Evolutionary conservation across 1,140 invertebrate species (phyloP).

Genomic region (Zophobas atratus): DNA sequence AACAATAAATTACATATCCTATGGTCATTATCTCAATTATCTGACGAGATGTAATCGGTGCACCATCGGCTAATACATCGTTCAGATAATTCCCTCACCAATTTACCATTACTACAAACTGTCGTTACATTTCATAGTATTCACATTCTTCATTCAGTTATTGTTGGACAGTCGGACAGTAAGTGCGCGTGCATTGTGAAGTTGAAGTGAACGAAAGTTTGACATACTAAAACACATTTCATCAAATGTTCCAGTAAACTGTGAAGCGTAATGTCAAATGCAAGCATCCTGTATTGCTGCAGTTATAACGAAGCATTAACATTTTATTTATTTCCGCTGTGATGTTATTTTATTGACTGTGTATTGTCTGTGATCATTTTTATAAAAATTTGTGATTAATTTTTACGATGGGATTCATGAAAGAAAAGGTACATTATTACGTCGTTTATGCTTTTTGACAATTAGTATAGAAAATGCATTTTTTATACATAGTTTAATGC

Average conservation of each 20-base stretch:
- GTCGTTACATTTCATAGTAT: conserved; percentile 20
- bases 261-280: neutral
- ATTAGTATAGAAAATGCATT: too few species aligned
- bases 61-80: conserved; percentile 22
- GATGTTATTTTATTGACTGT: conserved; percentile 15
- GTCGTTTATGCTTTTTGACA: neutral
- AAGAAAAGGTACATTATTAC: conserved; percentile 25
- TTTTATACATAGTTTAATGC: too few species aligned
- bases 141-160: conserved; percentile 27
- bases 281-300: neutral
- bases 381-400: conserved; percentile 12
- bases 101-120: conserved; percentile 41
- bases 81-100: conserved; percentile 30
- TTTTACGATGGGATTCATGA: conserved; percentile 8
- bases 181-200: conserved; percentile 23
- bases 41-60: conserved; percentile 6
- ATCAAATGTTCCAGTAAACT: conserved; percentile 13
- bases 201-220: conserved; percentile 26
- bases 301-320: neutral
- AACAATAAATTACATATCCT: conserved; percentile 12
- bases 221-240: conserved; percentile 36
- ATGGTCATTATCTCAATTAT: conserved; percentile 32
- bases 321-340: neutral
- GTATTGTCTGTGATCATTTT: conserved; percentile 10
- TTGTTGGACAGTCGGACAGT: conserved; percentile 9